Base-by-base conservation (phyloP, 2,888 invertebrate genomes). In the Aleiodes testaceus region DNA sequence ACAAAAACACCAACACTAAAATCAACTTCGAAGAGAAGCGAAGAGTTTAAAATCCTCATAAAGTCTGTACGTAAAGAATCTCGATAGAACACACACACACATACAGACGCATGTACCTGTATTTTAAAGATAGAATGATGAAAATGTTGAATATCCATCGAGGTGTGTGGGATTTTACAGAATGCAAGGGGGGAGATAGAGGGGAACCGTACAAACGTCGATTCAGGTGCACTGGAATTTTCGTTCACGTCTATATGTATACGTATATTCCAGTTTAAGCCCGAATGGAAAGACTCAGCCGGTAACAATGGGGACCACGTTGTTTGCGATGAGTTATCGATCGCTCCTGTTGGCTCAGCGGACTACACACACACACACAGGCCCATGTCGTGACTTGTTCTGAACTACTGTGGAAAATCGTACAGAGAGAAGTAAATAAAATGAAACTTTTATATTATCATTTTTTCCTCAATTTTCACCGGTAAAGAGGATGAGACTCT, bases 311-410 rank as follows among this genome's bases (percentile, higher is more conserved):
- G 80, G 78, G 44, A 16, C 80, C 7, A 36, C 80, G 81, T 82
- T 79, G 74, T 77, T 77, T 75, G 79, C 80, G 78, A 79, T 78
- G 80, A 78, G 77, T 77, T 81, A 82, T 82, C 82, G 82, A 82
- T 81, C 82, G 82, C 77, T 81, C 78, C 78, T 78, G 73, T 75
- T 66, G 75, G 74, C 65, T 70, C 78, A 76, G 9, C 71, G 74
- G 65, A 72, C 73, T 52, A 65, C 69, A 55, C 53, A 65, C 69
- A 55, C 53, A 66, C 65, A 65, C 61, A 75, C 71, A 73, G 49
- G 55, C 77, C 76, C 78, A 78, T 76, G 73, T 79, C 80, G 79
- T 82, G 81, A 82, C 78, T 79, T 65, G 72, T 70, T 53, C 49
- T 20, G 14, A 55, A 65, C 68, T 68, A 59, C 49, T 59, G 50